Conservation (phyloP, 2,888 invertebrate species). For the Polydrusus pterygomalis region DNA sequence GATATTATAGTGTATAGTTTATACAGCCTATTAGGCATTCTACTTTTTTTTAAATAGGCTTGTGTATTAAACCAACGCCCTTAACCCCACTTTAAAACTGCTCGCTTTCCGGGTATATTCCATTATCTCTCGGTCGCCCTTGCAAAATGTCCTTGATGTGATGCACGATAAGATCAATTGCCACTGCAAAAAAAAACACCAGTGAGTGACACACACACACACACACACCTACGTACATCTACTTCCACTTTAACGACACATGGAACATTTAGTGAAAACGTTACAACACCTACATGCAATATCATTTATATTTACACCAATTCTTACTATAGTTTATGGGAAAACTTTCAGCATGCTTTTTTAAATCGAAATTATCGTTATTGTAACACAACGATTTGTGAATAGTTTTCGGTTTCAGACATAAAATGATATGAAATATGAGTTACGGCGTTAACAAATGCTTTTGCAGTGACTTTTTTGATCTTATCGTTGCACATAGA, state of each 20-base stretch:
- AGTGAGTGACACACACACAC: slow-evolving; percentile 37
- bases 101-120: slow-evolving; percentile 68
- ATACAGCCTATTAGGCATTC: too few species aligned
- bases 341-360: background rate
- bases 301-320: slow-evolving; percentile 2
- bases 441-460: background rate
- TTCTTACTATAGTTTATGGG: background rate
- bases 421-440: background rate
- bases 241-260: slow-evolving; percentile 3
- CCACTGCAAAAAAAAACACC: slow-evolving; percentile 87
- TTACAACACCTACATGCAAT: slow-evolving; percentile 27
- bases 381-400: background rate
- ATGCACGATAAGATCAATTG: slow-evolving; percentile 99
- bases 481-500: slow-evolving; percentile 17
- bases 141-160: slow-evolving; percentile 98
- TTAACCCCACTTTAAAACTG: background rate
- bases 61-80: too few species aligned
- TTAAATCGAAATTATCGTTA: background rate
- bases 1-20: too few species aligned
- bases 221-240: slow-evolving; percentile 20
- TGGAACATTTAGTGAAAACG: background rate
- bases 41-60: too few species aligned
- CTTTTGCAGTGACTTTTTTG: slow-evolving; percentile 49
- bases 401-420: background rate
- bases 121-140: slow-evolving; percentile 70